phyloP scores from a whole-genome alignment of 2,797 vertebrate genomes.

The Telmatherina bonti region DNA sequence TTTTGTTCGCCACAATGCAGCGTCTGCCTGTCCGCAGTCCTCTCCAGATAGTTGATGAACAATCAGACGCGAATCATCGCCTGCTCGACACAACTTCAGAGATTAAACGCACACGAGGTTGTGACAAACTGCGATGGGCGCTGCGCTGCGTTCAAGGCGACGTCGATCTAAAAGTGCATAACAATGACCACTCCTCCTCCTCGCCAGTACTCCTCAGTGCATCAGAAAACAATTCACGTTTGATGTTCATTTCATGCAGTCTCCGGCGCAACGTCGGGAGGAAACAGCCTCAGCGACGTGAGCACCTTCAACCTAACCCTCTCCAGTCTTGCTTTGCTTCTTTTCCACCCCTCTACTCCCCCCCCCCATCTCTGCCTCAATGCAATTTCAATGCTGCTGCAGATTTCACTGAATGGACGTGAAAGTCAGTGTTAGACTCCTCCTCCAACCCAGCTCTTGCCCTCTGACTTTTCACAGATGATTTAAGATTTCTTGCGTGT shows the following conservation, averaged over 20 bases:
- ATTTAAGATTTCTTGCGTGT: slow-evolving; percentile 47
- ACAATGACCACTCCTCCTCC: slow-evolving; percentile 60
- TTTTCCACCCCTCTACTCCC: background rate
- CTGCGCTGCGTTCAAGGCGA: slow-evolving; percentile 52
- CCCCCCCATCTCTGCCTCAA: too few relatives aligned
- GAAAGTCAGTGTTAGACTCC: slow-evolving; percentile 77
- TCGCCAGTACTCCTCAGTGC: slow-evolving; percentile 34
- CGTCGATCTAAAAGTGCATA: slow-evolving; percentile 65
- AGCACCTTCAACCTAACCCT: slow-evolving; percentile 36
- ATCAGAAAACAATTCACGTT: slow-evolving; percentile 49
- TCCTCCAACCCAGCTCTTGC: slow-evolving; percentile 37
- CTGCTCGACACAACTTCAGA: slow-evolving; percentile 60
- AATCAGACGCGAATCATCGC: slow-evolving; percentile 59
- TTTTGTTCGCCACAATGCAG: slow-evolving; percentile 62
- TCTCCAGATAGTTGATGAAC: slow-evolving; percentile 49
- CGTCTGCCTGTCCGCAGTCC: slow-evolving; percentile 51
- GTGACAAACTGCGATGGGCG: slow-evolving; percentile 22
- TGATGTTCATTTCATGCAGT: slow-evolving; percentile 51
- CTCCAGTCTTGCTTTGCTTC: slow-evolving; percentile 13
- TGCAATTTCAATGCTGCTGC: slow-evolving; percentile 79
- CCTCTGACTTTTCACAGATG: slow-evolving; percentile 48
- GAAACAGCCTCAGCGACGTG: slow-evolving; percentile 19
- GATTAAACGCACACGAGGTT: slow-evolving; percentile 63
- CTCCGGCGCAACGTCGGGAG: background rate
- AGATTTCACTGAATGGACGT: slow-evolving; percentile 80